Base-by-base conservation (phyloP, 2,797 vertebrate genomes). In the Lerista edwardsae region DNA sequence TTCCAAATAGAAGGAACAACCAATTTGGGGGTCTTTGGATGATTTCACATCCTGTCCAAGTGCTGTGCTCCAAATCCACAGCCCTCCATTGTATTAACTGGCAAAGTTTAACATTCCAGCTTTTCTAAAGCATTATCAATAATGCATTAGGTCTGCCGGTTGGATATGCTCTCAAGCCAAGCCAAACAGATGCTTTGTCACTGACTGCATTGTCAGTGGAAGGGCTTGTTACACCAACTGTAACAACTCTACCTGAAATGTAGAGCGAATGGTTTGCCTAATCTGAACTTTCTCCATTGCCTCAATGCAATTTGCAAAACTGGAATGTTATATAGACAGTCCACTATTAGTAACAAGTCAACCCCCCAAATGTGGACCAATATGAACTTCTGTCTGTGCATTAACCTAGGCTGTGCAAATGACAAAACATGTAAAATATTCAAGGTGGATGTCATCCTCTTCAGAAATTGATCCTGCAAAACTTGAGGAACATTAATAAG, bases 131-230 rank as follows among this genome's bases (percentile, higher is more conserved):
- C 61, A 89, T 65, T 36, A 86, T 0, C 39, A 31, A 74, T 67
- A 84, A 51, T 76, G 62, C 64, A 80, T 12, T 55, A 87, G 44
- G 17, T 41, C 80, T 84, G n/a, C 59, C 90, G 65, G 81, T 23
- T 61, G 76, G 41, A 79, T 6, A 0, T 79, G 84, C 87, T 88
- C 84, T 87, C 85, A 82, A 81, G 84, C 29, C 82, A 87, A 64
- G 1, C 41, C 72, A 74, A 25, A 88, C 80, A 85, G 71, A 85
- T 75, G 25, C 57, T 39, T n/a, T 59, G 85, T 73, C 73, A 57
- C 36, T 29, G 27, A 76, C 84, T 87, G 68, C 47, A 88, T 91
- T n/a, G n/a, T 84, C 89, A 82, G n/a, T n/a, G n/a, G 62, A 72
- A 83, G 67, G 19, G 27, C 64, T 75, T 67, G 67, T 65, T 83